Base-by-base conservation (phyloP, 2,888 invertebrate genomes). In the Leistus spinibarbis region DNA sequence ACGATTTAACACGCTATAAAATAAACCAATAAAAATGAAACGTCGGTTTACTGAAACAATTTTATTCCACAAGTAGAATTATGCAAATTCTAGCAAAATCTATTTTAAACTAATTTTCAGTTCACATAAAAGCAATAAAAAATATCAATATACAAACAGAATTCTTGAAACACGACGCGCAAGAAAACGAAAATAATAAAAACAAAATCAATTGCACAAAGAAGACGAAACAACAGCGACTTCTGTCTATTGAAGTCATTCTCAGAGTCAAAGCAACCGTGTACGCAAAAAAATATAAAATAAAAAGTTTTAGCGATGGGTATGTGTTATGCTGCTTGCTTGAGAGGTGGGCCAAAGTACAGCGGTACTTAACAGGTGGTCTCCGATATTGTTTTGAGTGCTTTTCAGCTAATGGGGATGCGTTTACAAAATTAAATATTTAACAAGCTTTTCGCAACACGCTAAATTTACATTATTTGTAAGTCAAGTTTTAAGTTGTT, bases 281-380 rank as follows among this genome's bases (percentile, higher is more conserved):
- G 40, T 40, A 40, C 40, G 13, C 13, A 40, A 5, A 3, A 40
- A 3, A 40, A 1, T 10, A 40, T 10, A 40, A 40, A 40, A 13
- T 40, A 10, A 10, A 7, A 40, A 40, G 40, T 40, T 40, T 7
- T 7, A 40, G 40, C 13, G 40, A 40, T 40, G 7, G 17, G 65
- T 65, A 27, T 27, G 40, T 40, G 40, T 40, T 40, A 40, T 40
- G 40, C 5, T 40, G 13, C 40, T 1, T 40, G 13, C 40, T 67
- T 22, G 63, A 22, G n/a, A 19, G 63, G 22, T 63, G 54, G 40
- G 67, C 54, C 54, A 67, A 67, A 67, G 54, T 67, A 54, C 67
- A 67, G 67, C 20, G 40, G 67, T 67, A 67, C 67, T 67, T 67
- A 67, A 67, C 67, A 67, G 67, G 54, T 67, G 67, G 67, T 19